phyloP scores from a whole-genome alignment of 2,888 invertebrate genomes.

The Clanis bilineata region DNA sequence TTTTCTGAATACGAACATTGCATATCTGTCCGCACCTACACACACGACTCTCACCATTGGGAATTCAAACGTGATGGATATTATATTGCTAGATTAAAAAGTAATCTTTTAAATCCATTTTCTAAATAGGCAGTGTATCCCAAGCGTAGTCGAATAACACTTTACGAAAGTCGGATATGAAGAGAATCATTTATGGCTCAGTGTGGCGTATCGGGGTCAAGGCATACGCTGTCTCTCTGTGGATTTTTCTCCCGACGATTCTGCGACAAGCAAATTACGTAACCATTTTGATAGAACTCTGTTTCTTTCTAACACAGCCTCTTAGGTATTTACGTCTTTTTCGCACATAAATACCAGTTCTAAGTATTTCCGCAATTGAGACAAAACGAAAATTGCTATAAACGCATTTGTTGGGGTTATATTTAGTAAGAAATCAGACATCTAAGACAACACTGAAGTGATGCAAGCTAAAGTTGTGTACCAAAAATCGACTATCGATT shows the following conservation, averaged over 20 bases:
- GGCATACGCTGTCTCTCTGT: slow-evolving; percentile 20
- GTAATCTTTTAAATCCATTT: background rate
- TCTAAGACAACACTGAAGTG: background rate
- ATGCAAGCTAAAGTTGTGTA: too few species aligned
- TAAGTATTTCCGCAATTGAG: background rate
- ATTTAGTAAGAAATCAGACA: background rate
- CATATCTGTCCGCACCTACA: too few species aligned
- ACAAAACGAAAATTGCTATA: background rate
- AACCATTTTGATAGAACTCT: background rate
- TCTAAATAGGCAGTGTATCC: background rate
- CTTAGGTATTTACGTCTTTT: slow-evolving; percentile 8
- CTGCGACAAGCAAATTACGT: slow-evolving; percentile 18
- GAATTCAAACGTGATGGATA: background rate
- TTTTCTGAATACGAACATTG: too few species aligned
- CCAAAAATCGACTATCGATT: too few species aligned
- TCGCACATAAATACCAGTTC: background rate
- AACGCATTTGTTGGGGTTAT: background rate
- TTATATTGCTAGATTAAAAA: too few species aligned
- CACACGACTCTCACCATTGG: background rate
- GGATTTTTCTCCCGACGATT: slow-evolving; percentile 29
- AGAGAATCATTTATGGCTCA: slow-evolving; percentile 11
- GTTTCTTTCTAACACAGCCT: slow-evolving; percentile 3
- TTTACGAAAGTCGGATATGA: background rate
- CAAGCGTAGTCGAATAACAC: background rate
- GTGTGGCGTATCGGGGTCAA: slow-evolving; percentile 12